These are phyloP conservation scores for Ganaspis brasiliensis DNA, from an alignment of 2,888 invertebrate genomes.

Conservation along the genomic window DNA sequence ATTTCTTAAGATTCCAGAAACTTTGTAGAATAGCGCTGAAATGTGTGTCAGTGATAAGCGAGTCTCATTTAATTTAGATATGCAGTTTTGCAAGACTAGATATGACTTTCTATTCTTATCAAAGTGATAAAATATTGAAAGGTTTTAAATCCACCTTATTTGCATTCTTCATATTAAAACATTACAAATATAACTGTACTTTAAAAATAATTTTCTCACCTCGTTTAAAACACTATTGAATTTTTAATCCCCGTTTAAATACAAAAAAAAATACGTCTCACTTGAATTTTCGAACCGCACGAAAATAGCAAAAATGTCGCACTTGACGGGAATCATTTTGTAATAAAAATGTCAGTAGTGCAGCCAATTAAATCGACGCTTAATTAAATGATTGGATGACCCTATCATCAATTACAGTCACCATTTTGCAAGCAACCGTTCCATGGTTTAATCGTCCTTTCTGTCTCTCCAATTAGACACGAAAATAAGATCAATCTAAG, in stretches of 20 bases:
- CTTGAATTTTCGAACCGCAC: too few species aligned
- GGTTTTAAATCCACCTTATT: too few species aligned
- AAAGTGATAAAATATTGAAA: not conserved
- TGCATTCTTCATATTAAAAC: too few species aligned
- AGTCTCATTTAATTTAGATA: constrained; percentile 12
- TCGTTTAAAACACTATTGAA: too few species aligned
- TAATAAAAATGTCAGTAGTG: not conserved
- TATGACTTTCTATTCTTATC: not conserved
- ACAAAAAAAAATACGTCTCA: too few species aligned
- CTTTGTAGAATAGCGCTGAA: not conserved
- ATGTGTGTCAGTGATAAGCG: constrained; percentile 21
- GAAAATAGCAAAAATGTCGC: too few species aligned
- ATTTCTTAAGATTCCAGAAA: too few species aligned
- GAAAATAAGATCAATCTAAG: constrained; percentile 11
- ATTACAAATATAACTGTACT: too few species aligned
- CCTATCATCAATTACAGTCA: constrained; percentile 8
- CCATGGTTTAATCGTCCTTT: not conserved
- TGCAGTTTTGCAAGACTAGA: not conserved
- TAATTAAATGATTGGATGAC: constrained; percentile 28
- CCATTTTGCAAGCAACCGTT: not conserved
- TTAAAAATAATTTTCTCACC: too few species aligned
- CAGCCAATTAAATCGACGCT: constrained; percentile 4
- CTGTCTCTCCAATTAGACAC: not conserved
- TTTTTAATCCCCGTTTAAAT: too few species aligned
- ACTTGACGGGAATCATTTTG: not conserved